A percentile compares a stretch with the other conserved stretches of the same genome.
These are phyloP conservation scores for Megalops atlanticus DNA, from an alignment of 2,113 vertebrate genomes.

Conservation along the genomic window DNA sequence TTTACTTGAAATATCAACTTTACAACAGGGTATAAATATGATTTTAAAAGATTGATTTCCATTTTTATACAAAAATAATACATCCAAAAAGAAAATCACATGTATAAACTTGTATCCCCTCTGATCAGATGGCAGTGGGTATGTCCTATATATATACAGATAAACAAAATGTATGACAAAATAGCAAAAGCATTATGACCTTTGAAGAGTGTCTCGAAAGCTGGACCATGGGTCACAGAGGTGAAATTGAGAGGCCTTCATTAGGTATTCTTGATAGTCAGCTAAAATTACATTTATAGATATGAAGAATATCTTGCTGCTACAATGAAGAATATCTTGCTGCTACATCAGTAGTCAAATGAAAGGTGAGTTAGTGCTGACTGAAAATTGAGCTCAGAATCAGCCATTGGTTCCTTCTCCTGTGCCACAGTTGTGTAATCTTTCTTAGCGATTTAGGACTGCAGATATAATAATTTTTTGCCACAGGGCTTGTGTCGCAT, in stretches of 20 bases:
- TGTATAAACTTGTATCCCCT: slow-evolving; percentile 48
- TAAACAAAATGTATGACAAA: slow-evolving; percentile 53
- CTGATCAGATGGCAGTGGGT: slow-evolving; percentile 62
- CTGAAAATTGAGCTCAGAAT: background rate
- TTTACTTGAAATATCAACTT: slow-evolving; percentile 79
- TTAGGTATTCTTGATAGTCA: background rate
- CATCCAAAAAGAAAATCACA: slow-evolving; percentile 65
- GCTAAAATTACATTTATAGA: too few relatives aligned
- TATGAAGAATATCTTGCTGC: background rate
- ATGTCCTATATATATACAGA: slow-evolving; percentile 52
- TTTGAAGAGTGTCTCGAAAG: background rate
- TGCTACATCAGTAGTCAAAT: background rate
- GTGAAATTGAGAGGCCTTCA: background rate
- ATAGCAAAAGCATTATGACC: slow-evolving; percentile 49
- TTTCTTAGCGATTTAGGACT: background rate
- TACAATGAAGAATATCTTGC: background rate
- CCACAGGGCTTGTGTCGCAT: background rate
- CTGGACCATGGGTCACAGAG: background rate
- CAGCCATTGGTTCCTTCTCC: background rate
- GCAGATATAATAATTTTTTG: background rate
- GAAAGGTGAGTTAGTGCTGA: background rate
- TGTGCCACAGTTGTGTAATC: background rate
- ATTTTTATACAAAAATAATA: slow-evolving; percentile 86
- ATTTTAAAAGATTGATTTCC: slow-evolving; percentile 80
- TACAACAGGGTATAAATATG: slow-evolving; percentile 80